phyloP scores from a whole-genome alignment of 2,888 invertebrate species.

The Neoaliturus tenellus region DNA sequence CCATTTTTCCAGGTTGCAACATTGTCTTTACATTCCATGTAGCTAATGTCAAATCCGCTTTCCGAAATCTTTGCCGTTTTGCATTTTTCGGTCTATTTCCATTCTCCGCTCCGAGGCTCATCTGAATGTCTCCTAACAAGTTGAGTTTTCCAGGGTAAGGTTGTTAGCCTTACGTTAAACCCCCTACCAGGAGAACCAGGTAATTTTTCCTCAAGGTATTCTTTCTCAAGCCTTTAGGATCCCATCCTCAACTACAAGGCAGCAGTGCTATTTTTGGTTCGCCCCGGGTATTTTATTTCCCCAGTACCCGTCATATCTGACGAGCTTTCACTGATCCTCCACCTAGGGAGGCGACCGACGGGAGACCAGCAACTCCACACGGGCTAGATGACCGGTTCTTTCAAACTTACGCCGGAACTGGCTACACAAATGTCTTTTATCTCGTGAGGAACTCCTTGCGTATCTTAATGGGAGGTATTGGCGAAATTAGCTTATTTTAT shows the following conservation, averaged over 20 bases:
- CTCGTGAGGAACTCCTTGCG: too few relatives aligned
- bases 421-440: too few relatives aligned
- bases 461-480: too few relatives aligned
- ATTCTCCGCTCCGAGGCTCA: not conserved
- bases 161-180: not conserved
- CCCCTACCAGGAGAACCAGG: slow-evolving; percentile 28
- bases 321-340: too few relatives aligned
- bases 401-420: too few relatives aligned
- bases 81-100: not conserved
- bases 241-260: not conserved
- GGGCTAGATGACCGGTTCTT: too few relatives aligned
- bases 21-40: slow-evolving; percentile 51
- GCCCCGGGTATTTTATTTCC: not conserved
- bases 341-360: too few relatives aligned
- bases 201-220: not conserved
- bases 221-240: not conserved
- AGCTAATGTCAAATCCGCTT: slow-evolving; percentile 13
- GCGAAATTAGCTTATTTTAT: too few relatives aligned
- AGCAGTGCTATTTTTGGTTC: too few relatives aligned
- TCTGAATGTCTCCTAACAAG: not conserved
- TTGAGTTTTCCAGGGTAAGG: not conserved
- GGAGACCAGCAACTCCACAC: too few relatives aligned
- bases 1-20: slow-evolving; percentile 52
- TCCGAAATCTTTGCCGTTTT: not conserved
- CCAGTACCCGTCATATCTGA: not conserved